Conservation (phyloP, 2,888 invertebrate species). For the Crocallis elinguaria region DNA sequence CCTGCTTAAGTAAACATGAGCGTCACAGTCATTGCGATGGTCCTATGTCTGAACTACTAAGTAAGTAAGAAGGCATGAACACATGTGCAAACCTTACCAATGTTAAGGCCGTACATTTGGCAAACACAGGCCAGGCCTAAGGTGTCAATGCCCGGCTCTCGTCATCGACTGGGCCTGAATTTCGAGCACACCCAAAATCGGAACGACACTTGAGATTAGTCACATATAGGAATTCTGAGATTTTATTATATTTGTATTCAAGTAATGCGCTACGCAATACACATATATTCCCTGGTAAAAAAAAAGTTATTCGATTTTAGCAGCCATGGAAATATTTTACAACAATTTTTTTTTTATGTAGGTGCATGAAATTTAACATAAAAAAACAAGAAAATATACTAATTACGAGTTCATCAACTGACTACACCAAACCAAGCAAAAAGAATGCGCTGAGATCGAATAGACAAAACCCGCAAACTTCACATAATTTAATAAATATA, state of each 20-base stretch:
- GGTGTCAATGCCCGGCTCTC: conserved; percentile 62
- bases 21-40: background rate
- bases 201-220: conserved; percentile 52
- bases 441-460: too few relatives aligned
- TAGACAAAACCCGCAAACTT: too few relatives aligned
- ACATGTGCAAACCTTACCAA: conserved; percentile 18
- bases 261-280: conserved; percentile 11
- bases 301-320: background rate
- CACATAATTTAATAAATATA: too few relatives aligned
- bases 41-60: conserved; percentile 11
- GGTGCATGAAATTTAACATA: too few relatives aligned
- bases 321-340: too few relatives aligned
- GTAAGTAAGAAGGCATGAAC: conserved; percentile 10
- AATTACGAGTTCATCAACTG: too few relatives aligned
- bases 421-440: too few relatives aligned
- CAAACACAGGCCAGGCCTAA: conserved; percentile 45
- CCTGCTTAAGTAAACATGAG: conserved; percentile 10
- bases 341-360: too few relatives aligned
- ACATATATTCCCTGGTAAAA: background rate
- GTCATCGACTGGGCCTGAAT: conserved; percentile 33
- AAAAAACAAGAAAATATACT: too few relatives aligned
- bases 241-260: conserved; percentile 46
- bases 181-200: conserved; percentile 52
- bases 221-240: conserved; percentile 40
- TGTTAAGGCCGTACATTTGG: conserved; percentile 36